Base-by-base conservation (phyloP, 2,888 invertebrate genomes). In the Clostera curtula region DNA sequence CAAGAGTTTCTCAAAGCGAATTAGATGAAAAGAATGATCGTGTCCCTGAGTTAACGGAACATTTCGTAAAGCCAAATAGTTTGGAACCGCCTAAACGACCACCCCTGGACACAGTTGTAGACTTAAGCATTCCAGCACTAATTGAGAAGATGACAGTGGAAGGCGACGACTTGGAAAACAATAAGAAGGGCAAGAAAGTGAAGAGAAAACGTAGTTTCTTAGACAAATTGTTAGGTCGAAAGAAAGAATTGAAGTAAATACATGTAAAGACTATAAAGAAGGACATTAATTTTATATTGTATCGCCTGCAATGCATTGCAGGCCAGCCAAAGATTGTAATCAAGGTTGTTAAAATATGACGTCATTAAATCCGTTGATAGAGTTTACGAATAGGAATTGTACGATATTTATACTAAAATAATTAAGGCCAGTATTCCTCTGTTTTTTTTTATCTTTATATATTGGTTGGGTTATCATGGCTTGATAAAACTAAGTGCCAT, bases 141-240 rank as follows among this genome's bases (percentile, higher is more conserved):
- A 56, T 83, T 50, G 57, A 79, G 27, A 80, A 79, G 47, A 82
- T 83, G 57, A 70, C 65, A 18, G 53, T 43, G 2, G 79, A 83
- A 31, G 77, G 56, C 8, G 74, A 79, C 5, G 60, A 57, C 31
- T 45, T 72, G 39, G 76, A 76, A 41, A 66, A 49, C 28, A 58
- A 68, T 30, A 63, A 55, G 31, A 56, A 54, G 22, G 52, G 56
- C 10, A 79, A 69, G 39, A 83, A 82, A 50, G 71, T 83, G 4
- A 83, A 83, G 49, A 62, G 80, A 54, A 83, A 80, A 71, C 60
- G 82, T 36, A 83, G 82, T 64, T 82, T 83, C 50, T 43, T 83
- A 30, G 82, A 83, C 44, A 83, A 83, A 55, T 64, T 83, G 22
- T 56, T 83, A 39, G 80, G 82, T 29, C 71, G 82, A 38, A 83